Conservation (phyloP, 2,797 vertebrate species). For the Rhynchotus rufescens region DNA sequence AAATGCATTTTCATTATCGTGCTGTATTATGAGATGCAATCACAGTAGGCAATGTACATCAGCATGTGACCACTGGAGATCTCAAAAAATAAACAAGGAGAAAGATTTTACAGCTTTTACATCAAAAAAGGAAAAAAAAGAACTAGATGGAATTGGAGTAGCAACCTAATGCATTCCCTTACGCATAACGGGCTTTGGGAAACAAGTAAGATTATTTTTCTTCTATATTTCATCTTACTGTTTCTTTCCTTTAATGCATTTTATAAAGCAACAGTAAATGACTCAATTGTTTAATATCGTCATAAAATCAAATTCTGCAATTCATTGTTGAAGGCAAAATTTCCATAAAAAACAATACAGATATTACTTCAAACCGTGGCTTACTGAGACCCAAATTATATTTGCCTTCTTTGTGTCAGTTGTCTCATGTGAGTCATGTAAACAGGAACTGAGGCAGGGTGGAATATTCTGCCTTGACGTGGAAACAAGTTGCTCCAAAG, state of each 20-base stretch:
- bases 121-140: neutral
- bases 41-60: neutral
- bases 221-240: neutral
- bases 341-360: neutral
- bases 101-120: neutral
- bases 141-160: neutral
- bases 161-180: neutral
- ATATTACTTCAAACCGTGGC: neutral
- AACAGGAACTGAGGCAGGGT: constrained; percentile 39
- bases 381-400: neutral
- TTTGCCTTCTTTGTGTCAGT: neutral
- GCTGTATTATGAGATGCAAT: neutral
- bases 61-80: neutral
- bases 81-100: neutral
- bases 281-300: constrained; percentile 9
- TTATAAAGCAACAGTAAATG: neutral
- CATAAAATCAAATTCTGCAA: constrained; percentile 3
- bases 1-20: neutral
- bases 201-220: neutral
- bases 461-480: neutral
- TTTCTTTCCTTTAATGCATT: neutral
- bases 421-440: neutral
- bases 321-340: neutral
- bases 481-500: neutral
- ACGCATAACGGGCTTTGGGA: neutral